Base-by-base conservation (phyloP, 2,888 invertebrate species). In the Agriotes lineatus region DNA sequence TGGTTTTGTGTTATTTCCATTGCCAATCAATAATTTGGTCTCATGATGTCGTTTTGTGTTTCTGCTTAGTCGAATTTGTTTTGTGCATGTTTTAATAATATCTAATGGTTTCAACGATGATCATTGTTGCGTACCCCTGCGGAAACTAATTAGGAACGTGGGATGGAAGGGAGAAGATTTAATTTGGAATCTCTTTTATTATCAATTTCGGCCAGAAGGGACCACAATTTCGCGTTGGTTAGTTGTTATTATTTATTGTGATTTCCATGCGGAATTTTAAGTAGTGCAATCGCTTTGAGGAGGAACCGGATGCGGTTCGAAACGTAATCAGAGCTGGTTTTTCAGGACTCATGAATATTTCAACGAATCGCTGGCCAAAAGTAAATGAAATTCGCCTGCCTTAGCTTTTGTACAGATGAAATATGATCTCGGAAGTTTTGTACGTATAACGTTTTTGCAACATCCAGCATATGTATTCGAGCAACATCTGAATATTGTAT, bases 251-350 rank as follows among this genome's bases (percentile, higher is more conserved):
- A 56, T 39, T 37, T 39, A 30, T 9, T 20, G 4, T 6, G 20
- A 56, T 56, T 39, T 39, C 20, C 5, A 14, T 6, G 7, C 20
- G 33, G 56, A 56, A 56, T 56, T 56, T 56, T 18, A 56, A 56
- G 56, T 14, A 37, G 39, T 5, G 7, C 56, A 35, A 56, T 52
- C 22, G 37, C 10, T 56, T 56, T 39, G 56, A 39, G 39, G 56
- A 56, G 22, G 37, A 56, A 33, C 33, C 12, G 56, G 39, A 56
- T 52, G 30, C 14, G 37, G 56, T 56, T 56, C 56, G 56, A 56
- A 39, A 56, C 56, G 39, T 56, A 56, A 56, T 56, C 56, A 56
- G 18, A 56, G 56, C 56, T 52, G 56, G 56, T 56, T 56, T 56
- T 56, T 56, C 52, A 52, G 56, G 5, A 20, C 56, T 56, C 56